Evolutionary conservation across 2,113 vertebrate species (phyloP).

Genomic region (Xiphorhynchus elegans): DNA sequence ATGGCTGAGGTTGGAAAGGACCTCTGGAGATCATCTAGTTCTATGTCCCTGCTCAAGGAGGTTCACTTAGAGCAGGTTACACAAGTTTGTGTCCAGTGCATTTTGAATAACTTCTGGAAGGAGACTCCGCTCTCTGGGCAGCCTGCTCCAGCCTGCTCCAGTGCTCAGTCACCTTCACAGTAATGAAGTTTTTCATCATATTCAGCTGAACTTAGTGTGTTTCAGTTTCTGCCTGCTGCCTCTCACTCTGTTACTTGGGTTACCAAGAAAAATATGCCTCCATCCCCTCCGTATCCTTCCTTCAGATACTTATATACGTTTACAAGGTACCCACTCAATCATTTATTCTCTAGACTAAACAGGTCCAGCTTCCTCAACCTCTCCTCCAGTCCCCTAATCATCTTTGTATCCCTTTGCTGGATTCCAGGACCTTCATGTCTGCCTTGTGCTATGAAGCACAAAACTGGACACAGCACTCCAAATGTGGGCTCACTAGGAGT

Average conservation of each 20-base stretch:
- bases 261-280: background rate
- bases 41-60: background rate
- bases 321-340: background rate
- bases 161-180: background rate
- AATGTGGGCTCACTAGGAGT: too few species aligned
- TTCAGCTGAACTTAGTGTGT: background rate
- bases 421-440: background rate
- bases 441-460: background rate
- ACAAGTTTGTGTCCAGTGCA: background rate
- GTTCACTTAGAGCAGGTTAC: background rate
- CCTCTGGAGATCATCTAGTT: background rate
- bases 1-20: background rate
- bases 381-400: background rate
- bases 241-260: background rate
- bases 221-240: background rate
- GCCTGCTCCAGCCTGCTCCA: background rate
- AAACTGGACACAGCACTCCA: background rate
- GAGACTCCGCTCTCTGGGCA: background rate
- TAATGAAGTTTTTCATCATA: background rate
- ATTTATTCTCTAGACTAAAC: background rate
- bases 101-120: background rate
- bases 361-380: background rate
- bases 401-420: background rate
- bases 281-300: background rate
- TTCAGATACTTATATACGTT: background rate